Conservation (phyloP, 1,140 invertebrate species). For the Stratiolaelaps scimitus region DNA sequence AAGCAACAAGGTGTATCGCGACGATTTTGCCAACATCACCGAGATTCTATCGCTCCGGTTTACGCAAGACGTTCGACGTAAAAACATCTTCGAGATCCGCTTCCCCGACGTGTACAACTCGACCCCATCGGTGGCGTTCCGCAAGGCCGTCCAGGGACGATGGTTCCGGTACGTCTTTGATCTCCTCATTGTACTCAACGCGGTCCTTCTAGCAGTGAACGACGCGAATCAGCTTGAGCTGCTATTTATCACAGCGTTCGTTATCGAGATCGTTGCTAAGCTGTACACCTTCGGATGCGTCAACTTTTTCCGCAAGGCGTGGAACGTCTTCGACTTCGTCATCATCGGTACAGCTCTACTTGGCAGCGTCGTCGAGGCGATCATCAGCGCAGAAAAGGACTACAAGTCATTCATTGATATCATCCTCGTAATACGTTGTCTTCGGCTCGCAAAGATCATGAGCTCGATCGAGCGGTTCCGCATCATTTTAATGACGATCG, state of each 20-base stretch:
- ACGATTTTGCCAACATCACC: slow-evolving; percentile 29
- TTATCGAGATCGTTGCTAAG: slow-evolving; percentile 45
- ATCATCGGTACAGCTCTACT: slow-evolving; percentile 45
- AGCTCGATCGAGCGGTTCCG: slow-evolving; percentile 45
- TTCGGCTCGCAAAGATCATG: slow-evolving; percentile 46
- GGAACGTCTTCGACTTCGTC: slow-evolving; percentile 48
- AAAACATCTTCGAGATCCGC: slow-evolving; percentile 39
- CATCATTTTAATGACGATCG: slow-evolving; percentile 45
- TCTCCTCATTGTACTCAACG: slow-evolving; percentile 46
- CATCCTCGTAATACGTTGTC: slow-evolving; percentile 44
- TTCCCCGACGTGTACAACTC: slow-evolving; percentile 41
- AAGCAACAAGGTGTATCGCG: slow-evolving; percentile 39
- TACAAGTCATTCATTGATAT: slow-evolving; percentile 39
- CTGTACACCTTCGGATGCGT: slow-evolving; percentile 43
- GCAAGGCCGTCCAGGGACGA: slow-evolving; percentile 42
- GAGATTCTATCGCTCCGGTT: slow-evolving; percentile 28
- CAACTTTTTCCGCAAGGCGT: slow-evolving; percentile 43
- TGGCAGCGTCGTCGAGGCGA: slow-evolving; percentile 40
- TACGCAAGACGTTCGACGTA: slow-evolving; percentile 32
- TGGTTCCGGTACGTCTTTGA: slow-evolving; percentile 46
- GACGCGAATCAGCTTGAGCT: slow-evolving; percentile 42
- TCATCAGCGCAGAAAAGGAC: slow-evolving; percentile 28
- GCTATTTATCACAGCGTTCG: slow-evolving; percentile 44
- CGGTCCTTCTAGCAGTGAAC: slow-evolving; percentile 45
- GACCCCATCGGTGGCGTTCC: slow-evolving; percentile 39